These are phyloP conservation scores for Dasypogon diadema DNA, from an alignment of 2,888 invertebrate species.

Conservation along the genomic window DNA sequence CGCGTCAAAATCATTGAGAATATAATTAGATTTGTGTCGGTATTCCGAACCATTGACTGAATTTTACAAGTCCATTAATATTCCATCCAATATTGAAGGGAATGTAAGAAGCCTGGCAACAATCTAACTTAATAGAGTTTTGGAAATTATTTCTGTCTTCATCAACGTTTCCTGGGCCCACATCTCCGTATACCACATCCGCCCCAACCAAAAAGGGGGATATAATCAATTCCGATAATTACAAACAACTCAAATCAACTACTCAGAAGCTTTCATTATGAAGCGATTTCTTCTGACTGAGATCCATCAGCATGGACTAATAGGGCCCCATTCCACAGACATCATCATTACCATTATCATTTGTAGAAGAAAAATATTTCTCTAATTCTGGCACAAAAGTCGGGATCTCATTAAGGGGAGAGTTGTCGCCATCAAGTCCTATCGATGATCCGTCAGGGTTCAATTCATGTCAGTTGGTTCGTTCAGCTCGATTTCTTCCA, in stretches of 20 bases:
- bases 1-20: not conserved
- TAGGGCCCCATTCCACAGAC: conserved; percentile 9
- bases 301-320: not conserved
- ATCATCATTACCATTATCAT: conserved; percentile 33
- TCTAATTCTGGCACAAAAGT: conserved; percentile 31
- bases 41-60: conserved; percentile 9
- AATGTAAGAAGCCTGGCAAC: not conserved
- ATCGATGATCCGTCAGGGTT: conserved; percentile 48
- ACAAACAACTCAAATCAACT: conserved; percentile 46
- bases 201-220: not conserved
- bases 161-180: not conserved
- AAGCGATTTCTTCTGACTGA: conserved; percentile 33
- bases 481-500: conserved; percentile 43
- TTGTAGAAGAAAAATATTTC: conserved; percentile 9
- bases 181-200: not conserved
- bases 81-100: conserved; percentile 29
- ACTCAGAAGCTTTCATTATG: conserved; percentile 45
- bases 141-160: conserved; percentile 26
- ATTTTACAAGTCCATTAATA: conserved; percentile 25
- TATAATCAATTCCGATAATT: conserved; percentile 44
- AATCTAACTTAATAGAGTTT: conserved; percentile 10
- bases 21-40: conserved; percentile 7
- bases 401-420: conserved; percentile 41
- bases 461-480: conserved; percentile 34
- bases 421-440: conserved; percentile 49